A percentile compares a stretch with the other conserved stretches of the same genome.
phyloP scores from a whole-genome alignment of 23 tunicate genomes.

The Trididemnum miniatum region DNA sequence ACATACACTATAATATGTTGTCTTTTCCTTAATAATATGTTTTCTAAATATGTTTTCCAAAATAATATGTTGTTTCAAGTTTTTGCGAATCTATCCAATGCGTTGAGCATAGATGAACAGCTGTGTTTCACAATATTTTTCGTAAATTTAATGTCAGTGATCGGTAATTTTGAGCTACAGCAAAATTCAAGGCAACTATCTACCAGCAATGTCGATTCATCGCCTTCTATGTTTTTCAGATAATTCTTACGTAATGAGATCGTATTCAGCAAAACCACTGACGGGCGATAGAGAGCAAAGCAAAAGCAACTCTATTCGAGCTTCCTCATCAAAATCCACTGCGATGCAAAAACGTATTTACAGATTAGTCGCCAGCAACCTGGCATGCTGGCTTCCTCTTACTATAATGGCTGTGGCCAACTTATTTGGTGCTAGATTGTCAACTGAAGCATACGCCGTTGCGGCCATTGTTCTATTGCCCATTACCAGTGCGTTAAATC shows the following conservation, averaged over 20 bases:
- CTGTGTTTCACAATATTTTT: too few species aligned
- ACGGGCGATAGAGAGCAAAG: not conserved
- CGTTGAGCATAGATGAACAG: too few species aligned
- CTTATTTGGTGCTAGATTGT: not conserved
- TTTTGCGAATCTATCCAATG: too few species aligned
- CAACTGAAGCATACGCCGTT: slow-evolving; percentile 30
- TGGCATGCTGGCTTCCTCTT: slow-evolving; percentile 33
- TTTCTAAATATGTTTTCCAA: too few species aligned
- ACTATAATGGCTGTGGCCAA: slow-evolving; percentile 31
- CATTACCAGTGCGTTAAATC: slow-evolving; percentile 41
- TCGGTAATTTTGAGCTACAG: too few species aligned
- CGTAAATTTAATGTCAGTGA: too few species aligned
- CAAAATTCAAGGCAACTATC: too few species aligned
- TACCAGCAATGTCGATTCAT: too few species aligned
- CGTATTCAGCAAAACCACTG: slow-evolving; percentile 12
- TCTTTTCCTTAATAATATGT: too few species aligned
- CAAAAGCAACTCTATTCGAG: not conserved
- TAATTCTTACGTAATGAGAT: slow-evolving; percentile 29
- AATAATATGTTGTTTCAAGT: too few species aligned
- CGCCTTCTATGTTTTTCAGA: too few species aligned
- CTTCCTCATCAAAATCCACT: not conserved
- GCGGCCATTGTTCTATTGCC: slow-evolving; percentile 39
- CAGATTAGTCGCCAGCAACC: slow-evolving; percentile 39
- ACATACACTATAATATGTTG: too few species aligned
- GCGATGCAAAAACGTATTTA: slow-evolving; percentile 32